Conservation (phyloP, 2,113 vertebrate species). For the Acrocephalus kingi region DNA sequence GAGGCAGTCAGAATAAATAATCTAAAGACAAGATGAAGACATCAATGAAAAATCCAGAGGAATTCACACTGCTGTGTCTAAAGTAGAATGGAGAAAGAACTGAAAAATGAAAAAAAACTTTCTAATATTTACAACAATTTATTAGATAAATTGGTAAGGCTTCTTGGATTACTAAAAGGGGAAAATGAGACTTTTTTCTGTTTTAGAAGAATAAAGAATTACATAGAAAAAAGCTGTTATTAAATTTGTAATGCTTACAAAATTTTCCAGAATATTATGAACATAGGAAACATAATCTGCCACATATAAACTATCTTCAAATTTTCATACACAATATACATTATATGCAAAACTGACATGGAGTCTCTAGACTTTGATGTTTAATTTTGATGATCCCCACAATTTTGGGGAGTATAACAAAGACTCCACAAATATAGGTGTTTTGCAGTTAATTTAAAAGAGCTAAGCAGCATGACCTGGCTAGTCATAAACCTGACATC, state of each 20-base stretch:
- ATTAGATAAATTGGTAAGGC: background rate
- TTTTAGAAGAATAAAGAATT: background rate
- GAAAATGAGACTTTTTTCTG: background rate
- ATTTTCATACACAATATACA: background rate
- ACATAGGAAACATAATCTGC: background rate
- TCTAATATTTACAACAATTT: background rate
- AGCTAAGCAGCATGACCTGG: background rate
- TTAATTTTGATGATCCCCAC: background rate
- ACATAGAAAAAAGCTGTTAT: background rate
- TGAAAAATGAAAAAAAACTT: background rate
- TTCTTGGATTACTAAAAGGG: background rate
- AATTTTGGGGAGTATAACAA: background rate
- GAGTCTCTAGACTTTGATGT: background rate
- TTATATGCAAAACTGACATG: background rate
- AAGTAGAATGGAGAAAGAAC: background rate
- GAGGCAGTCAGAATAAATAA: background rate
- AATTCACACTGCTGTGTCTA: background rate
- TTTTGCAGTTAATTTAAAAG: background rate
- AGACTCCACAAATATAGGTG: rapidly evolving
- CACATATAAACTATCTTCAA: background rate
- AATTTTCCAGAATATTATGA: background rate
- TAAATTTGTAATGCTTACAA: background rate
- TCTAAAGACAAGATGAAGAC: background rate
- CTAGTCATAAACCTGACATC: background rate
- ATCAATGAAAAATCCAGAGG: background rate